Evolutionary conservation across 2,797 vertebrate genomes (phyloP).

Genomic region (Xerus rutilus): DNA sequence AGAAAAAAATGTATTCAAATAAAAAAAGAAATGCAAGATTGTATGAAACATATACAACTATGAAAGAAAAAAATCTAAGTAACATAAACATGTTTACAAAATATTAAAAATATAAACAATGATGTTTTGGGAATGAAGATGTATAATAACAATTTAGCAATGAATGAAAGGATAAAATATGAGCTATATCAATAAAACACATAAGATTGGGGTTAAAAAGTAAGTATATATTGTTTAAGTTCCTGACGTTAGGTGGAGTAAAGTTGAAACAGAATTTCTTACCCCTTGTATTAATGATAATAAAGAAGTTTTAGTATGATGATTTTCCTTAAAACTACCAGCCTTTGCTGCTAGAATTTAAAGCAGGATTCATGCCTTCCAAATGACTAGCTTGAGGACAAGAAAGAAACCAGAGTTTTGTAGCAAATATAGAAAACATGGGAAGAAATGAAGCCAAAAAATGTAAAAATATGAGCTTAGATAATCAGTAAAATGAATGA

Average conservation of each 20-base stretch:
- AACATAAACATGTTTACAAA: background rate
- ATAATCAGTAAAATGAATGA: slow-evolving; percentile 27
- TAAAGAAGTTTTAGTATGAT: background rate
- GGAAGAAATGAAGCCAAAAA: slow-evolving; percentile 13
- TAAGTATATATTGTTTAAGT: slow-evolving; percentile 9
- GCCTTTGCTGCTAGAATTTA: slow-evolving; percentile 35
- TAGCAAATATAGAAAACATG: slow-evolving; percentile 29
- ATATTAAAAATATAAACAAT: background rate
- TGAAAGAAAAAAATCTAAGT: background rate
- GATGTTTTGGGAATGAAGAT: slow-evolving; percentile 12
- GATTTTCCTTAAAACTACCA: background rate
- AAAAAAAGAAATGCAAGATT: slow-evolving; percentile 11
- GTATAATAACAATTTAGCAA: background rate
- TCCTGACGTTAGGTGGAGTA: background rate
- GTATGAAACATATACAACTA: background rate
- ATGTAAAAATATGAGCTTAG: slow-evolving; percentile 52
- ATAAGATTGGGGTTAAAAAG: background rate
- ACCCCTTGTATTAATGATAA: background rate
- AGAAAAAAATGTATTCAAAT: background rate
- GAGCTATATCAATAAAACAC: background rate
- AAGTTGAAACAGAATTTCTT: background rate
- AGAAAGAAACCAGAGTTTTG: slow-evolving; percentile 27
- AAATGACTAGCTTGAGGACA: slow-evolving; percentile 54
- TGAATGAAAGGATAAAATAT: background rate
- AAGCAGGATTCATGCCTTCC: slow-evolving; percentile 5